phyloP scores from a whole-genome alignment of 2,888 invertebrate species.

The Macaria notata region DNA sequence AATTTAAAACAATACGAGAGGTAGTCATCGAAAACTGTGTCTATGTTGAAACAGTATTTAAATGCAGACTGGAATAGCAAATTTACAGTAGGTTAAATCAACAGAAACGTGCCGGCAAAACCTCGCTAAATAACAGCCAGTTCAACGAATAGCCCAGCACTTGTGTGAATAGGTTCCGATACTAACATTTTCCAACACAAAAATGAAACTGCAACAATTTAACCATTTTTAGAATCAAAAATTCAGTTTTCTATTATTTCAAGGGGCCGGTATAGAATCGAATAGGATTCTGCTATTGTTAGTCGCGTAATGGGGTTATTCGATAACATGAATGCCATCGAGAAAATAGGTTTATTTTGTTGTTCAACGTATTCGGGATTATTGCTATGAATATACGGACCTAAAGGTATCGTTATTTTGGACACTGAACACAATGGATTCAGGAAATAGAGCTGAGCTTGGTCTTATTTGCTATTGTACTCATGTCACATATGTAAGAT shows the following conservation, averaged over 20 bases:
- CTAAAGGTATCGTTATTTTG: not conserved
- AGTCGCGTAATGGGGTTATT: slow-evolving; percentile 12
- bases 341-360: slow-evolving; percentile 8
- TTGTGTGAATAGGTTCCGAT: not conserved
- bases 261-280: slow-evolving; percentile 7
- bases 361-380: slow-evolving; percentile 1
- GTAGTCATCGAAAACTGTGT: slow-evolving; percentile 8
- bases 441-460: not conserved
- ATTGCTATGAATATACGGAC: not conserved
- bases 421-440: too few species aligned
- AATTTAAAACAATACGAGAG: slow-evolving; percentile 12
- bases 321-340: slow-evolving; percentile 2
- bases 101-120: slow-evolving; percentile 38
- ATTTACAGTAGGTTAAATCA: slow-evolving; percentile 40
- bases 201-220: slow-evolving; percentile 37
- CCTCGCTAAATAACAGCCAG: slow-evolving; percentile 40
- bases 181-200: slow-evolving; percentile 31
- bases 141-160: slow-evolving; percentile 40
- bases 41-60: slow-evolving; percentile 14
- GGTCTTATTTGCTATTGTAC: too few species aligned
- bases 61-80: slow-evolving; percentile 19
- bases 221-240: slow-evolving; percentile 31
- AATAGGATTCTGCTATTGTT: slow-evolving; percentile 12
- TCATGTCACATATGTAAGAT: too few species aligned
- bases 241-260: slow-evolving; percentile 25